Percentiles rank a stretch among this genome's conserved stretches.
Conservation (phyloP, 2,797 vertebrate species). For the Spea hammondii region DNA sequence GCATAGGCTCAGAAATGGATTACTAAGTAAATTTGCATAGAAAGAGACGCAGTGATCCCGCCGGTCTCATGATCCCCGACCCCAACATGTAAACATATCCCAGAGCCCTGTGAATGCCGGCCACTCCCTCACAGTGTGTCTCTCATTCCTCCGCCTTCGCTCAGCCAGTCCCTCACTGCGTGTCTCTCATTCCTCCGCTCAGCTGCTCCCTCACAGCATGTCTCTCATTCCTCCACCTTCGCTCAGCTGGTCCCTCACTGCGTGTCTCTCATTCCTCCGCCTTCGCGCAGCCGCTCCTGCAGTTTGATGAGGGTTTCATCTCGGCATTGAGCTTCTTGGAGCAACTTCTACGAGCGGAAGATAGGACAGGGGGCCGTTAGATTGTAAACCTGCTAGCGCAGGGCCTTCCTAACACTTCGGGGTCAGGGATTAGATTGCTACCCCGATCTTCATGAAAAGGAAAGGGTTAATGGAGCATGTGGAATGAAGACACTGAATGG, state of each 20-base stretch:
- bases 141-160: constrained; percentile 5
- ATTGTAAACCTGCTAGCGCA: no score
- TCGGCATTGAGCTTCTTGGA: constrained; percentile 44
- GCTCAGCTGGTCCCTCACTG: constrained; percentile 32
- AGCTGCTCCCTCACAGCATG: no score
- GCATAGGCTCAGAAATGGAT: no score
- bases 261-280: constrained; percentile 2
- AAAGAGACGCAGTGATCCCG: no score
- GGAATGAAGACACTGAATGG: neutral
- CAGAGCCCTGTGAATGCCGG: no score
- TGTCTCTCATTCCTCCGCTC: neutral
- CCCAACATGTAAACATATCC: no score
- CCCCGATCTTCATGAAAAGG: no score
- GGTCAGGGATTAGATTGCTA: neutral
- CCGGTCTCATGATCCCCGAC: no score
- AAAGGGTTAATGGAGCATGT: neutral
- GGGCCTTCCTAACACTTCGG: no score
- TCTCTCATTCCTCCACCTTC: no score
- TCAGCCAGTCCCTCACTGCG: constrained; percentile 18
- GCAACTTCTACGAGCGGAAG: constrained; percentile 26
- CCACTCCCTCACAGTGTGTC: constrained; percentile 13
- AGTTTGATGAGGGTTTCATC: constrained; percentile 38
- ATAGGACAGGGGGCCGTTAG: neutral
- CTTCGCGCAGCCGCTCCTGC: constrained; percentile 23
- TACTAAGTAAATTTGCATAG: no score